Base-by-base conservation (phyloP, 2,797 vertebrate genomes). In the Synaphobranchus kaupii region DNA sequence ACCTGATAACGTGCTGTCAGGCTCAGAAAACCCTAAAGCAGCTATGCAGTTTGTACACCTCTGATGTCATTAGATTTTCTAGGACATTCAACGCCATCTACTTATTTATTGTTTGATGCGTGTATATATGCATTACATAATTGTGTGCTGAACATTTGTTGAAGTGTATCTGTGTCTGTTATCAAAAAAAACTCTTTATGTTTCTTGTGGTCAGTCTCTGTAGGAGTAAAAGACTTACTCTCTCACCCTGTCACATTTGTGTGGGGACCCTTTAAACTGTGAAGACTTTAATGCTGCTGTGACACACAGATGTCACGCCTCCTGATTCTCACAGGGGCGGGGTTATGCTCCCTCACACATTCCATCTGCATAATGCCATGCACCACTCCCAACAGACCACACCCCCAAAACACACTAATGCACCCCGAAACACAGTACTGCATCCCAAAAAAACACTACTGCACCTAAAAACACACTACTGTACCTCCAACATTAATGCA, bases 51-150 rank as follows among this genome's bases (percentile, higher is more conserved):
- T 76, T 87, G 34, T 87, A 63, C 54, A 76, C 68, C 68, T 84
- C 82, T 84, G 54, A 58, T 56, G 66, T 87, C 71, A 50, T 10
- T 84, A 10, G 71, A 87, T 60, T 63, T 80, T 85, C 78, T 52
- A 81, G 20, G 31, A 12, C 47, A 22, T 47, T n/a, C 34, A 50
- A n/a, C 28, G 60, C 63, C 71, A 28, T 60, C 28, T 22, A 47
- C 58, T 84, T 87, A 71, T 66, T 56, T 76, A 76, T 84, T 81
- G 48, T 15, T 66, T 39, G 52, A 66, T 85, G 76, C 86, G 58
- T 85, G 78, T 82, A 86, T 83, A 83, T 86, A 28, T 71, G 83
- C 63, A 83, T 83, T 85, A 48, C 81, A 56, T 73, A 56, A 86
- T 1, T 84, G 66, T 84, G 66, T 87, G 86, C 78, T 81, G 78